These are phyloP conservation scores for Subacronicta megacephala DNA, from an alignment of 2,888 invertebrate species.

Conservation along the genomic window DNA sequence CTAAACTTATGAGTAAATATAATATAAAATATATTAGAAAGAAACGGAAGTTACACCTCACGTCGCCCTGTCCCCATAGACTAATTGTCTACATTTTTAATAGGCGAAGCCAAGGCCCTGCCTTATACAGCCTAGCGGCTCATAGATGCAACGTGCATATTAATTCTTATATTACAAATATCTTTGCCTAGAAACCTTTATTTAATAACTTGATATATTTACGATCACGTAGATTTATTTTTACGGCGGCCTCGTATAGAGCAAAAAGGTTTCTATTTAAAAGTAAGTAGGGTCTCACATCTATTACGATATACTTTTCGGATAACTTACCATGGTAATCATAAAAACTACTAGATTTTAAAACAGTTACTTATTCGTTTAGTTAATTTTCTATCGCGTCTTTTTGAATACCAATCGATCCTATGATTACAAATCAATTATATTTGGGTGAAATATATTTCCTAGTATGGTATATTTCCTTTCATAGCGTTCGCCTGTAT, in stretches of 20 bases:
- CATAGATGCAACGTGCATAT: conserved; percentile 55
- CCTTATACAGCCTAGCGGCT: conserved; percentile 57
- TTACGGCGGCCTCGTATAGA: conserved; percentile 8
- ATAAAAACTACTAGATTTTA: conserved; percentile 49
- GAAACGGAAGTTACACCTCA: conserved; percentile 66
- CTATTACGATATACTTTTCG: conserved; percentile 47
- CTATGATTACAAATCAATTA: too few relatives aligned
- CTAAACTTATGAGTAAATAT: too few relatives aligned
- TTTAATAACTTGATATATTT: not conserved
- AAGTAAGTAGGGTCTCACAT: conserved; percentile 20
- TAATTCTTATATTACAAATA: conserved; percentile 44
- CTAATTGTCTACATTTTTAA: conserved; percentile 60
- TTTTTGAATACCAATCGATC: too few relatives aligned
- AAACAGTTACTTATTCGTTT: conserved; percentile 33
- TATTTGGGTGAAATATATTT: too few relatives aligned
- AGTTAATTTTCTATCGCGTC: conserved; percentile 27
- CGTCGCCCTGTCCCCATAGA: conserved; percentile 73
- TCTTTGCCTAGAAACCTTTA: conserved; percentile 36
- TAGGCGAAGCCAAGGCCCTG: conserved; percentile 54
- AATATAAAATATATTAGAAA: conserved; percentile 51
- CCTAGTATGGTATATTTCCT: too few relatives aligned
- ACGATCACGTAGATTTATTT: not conserved
- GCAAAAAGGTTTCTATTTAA: conserved; percentile 3
- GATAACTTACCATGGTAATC: conserved; percentile 35
- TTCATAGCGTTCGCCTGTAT: too few relatives aligned